Base-by-base conservation (phyloP, 2,113 vertebrate species). In the Triplophysa rosa region DNA sequence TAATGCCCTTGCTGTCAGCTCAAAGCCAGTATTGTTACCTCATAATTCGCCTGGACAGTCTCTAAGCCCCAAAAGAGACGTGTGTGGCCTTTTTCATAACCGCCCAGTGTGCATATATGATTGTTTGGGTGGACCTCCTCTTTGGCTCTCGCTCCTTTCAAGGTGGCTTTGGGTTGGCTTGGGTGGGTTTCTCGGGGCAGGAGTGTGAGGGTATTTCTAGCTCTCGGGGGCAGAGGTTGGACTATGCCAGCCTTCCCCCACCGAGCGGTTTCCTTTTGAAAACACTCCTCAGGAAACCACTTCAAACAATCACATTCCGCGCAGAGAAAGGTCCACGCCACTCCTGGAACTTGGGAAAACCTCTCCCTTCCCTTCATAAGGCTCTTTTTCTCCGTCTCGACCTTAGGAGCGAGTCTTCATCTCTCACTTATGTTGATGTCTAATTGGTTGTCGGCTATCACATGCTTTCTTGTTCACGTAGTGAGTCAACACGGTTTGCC, bases 271-370 rank as follows among this genome's bases (percentile, higher is more conserved):
- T 89, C 86, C 87, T 82, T 86, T 80, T 45, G 63, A 84, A 87
- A 87, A 87, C 81, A 87, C 85, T 86, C 75, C 49, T 82, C 86
- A 86, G 87, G 87, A 89, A 89, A 85, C 80, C 79, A 87, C 82
- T 85, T 86, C 86, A 87, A 85, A 89, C 87, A 83, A 87, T 85
- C 72, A 66, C 85, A 86, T 85, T 87, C 85, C 78, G 77, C 17
- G 37, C 68, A 54, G 82, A 83, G 83, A 87, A 85, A 84, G 86
- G 82, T 79, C 82, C 52, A 37, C 75, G 75, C 82, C 81, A 78
- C 83, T 87, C 83, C 83, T 80, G 68, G 77, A 81, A 79, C 83
- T 84, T 79, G 82, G 87, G 82, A 86, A 86, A 86, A 85, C 86
- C 85, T 75, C 85, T 86, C 87, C 86, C 87, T 87, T 87, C 86